phyloP scores from a whole-genome alignment of 2,113 vertebrate species.

The Thalassarche chlororhynchos region DNA sequence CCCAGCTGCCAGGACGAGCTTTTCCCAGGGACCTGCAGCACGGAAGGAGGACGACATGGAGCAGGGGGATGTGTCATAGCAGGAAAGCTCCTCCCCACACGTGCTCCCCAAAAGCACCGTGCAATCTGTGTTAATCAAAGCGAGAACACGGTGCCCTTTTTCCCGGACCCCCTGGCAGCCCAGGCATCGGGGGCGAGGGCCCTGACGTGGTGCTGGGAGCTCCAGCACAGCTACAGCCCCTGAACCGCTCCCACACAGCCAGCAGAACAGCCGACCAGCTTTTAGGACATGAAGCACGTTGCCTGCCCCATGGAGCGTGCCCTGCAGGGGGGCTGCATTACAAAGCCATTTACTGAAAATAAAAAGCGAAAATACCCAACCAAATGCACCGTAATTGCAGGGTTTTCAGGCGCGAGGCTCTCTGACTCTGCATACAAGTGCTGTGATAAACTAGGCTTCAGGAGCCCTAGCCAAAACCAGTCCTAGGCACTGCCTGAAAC shows the following conservation, averaged over 20 bases:
- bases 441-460: neutral
- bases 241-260: accelerated
- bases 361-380: neutral
- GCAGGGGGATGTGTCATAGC: neutral
- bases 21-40: accelerated
- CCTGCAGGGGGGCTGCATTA: neutral
- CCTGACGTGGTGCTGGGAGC: accelerated
- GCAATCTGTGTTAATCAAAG: neutral
- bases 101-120: accelerated
- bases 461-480: neutral
- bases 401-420: neutral
- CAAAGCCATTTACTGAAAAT: neutral
- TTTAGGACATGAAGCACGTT: neutral
- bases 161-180: neutral
- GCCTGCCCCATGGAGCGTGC: accelerated
- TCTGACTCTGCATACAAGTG: accelerated
- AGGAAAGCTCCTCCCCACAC: neutral
- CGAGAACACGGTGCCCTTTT: accelerated
- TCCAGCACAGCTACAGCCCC: accelerated
- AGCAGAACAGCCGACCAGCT: neutral
- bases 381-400: neutral
- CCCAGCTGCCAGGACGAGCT: neutral
- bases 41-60: accelerated
- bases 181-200: accelerated
- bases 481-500: neutral